These are phyloP conservation scores for Diogma glabrata DNA, from an alignment of 2,888 invertebrate species.

Conservation along the genomic window DNA sequence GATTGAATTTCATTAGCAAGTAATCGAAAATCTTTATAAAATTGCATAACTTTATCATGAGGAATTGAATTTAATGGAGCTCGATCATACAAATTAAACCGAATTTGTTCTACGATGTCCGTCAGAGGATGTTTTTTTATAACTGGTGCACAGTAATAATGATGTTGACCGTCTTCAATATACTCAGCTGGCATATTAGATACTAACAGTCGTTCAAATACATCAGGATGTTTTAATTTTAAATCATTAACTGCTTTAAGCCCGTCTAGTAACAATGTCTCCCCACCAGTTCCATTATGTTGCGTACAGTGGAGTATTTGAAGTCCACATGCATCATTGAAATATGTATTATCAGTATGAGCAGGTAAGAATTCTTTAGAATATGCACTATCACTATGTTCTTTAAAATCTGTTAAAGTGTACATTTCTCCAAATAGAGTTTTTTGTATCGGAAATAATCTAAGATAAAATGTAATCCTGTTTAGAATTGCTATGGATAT, in stretches of 20 bases:
- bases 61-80: constrained; percentile 46
- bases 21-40: constrained; percentile 48
- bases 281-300: constrained; percentile 49
- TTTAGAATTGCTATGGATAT: not conserved
- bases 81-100: constrained; percentile 34
- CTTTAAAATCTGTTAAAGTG: constrained; percentile 45
- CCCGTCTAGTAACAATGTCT: constrained; percentile 63
- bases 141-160: constrained; percentile 45
- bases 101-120: constrained; percentile 47
- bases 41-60: constrained; percentile 41
- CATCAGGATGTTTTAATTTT: constrained; percentile 39
- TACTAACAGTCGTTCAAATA: constrained; percentile 46
- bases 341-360: constrained; percentile 72
- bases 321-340: constrained; percentile 57
- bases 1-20: constrained; percentile 42
- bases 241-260: constrained; percentile 51
- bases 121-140: constrained; percentile 44
- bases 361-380: constrained; percentile 51
- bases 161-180: constrained; percentile 48
- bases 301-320: constrained; percentile 49
- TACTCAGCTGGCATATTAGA: constrained; percentile 52
- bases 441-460: constrained; percentile 50
- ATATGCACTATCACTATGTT: constrained; percentile 63
- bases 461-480: constrained; percentile 29
- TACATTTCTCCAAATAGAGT: constrained; percentile 68